A percentile compares a stretch with the other conserved stretches of the same genome.
These are phyloP conservation scores for Pyralis farinalis DNA, from an alignment of 2,888 invertebrate genomes.

Conservation along the genomic window DNA sequence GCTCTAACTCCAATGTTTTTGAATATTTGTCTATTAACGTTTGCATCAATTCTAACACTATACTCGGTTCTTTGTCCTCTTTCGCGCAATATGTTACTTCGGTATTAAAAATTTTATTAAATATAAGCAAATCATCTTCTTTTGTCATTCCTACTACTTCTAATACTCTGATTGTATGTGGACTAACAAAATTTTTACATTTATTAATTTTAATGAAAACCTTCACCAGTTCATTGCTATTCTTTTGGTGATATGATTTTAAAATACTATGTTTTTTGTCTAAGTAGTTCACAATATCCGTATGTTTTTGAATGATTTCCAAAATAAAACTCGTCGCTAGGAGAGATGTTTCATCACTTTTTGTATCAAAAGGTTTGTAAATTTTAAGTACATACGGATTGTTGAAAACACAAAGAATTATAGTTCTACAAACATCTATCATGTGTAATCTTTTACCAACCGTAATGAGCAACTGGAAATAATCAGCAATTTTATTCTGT, in stretches of 20 bases:
- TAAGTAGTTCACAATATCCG: conserved; percentile 49
- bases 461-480: conserved; percentile 50
- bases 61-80: conserved; percentile 69
- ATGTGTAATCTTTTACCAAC: conserved; percentile 49
- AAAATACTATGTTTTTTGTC: conserved; percentile 54
- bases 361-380: conserved; percentile 51
- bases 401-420: conserved; percentile 53
- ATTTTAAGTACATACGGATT: conserved; percentile 61
- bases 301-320: conserved; percentile 43
- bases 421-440: conserved; percentile 46
- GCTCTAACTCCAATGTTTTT: conserved; percentile 39
- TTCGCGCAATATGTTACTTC: conserved; percentile 54
- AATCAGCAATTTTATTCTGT: conserved; percentile 43
- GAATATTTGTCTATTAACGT: conserved; percentile 70
- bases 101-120: conserved; percentile 56
- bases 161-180: conserved; percentile 61
- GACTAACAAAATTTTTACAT: conserved; percentile 48
- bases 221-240: conserved; percentile 64
- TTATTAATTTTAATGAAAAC: conserved; percentile 70
- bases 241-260: conserved; percentile 77
- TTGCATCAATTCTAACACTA: conserved; percentile 74
- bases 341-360: conserved; percentile 41
- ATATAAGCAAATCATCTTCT: conserved; percentile 61
- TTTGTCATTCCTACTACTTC: conserved; percentile 55
- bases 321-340: conserved; percentile 57